Evolutionary conservation across 2,888 invertebrate genomes (phyloP), one percentile per base, ranked within the genome.

Genomic region (Herminia tarsipennalis): DNA sequence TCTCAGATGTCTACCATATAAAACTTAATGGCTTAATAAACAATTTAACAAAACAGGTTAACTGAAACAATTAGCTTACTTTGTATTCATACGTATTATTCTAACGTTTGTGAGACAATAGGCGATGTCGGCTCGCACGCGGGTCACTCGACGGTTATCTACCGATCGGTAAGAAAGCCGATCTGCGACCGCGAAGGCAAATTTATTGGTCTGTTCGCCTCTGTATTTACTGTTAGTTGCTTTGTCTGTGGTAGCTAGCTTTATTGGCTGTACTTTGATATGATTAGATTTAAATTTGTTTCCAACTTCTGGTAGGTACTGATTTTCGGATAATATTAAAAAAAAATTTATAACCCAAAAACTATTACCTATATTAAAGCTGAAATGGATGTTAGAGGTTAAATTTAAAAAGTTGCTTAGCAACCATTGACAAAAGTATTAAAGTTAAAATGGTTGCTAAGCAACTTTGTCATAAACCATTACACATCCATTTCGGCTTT

Each of bases 131-230:
- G 70, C 81, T 84, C 84, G 78, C 82, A 78, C 83, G 79, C 81
- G 73, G 88, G 88, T 88, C 87, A 84, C 66, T 80, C 73, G 66
- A 70, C 81, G 84, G 86, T 86, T 87, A 88, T 88, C 88, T 83
- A 62, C 45, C 57, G 79, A 88, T 89, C 87, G 81, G 75, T 46
- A 80, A 78, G 83, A 83, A 81, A 83, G 82, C 72, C 75, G 79
- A 87, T 83, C 77, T 76, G 80, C 73, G 80, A 82, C 79, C 77
- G 69, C 76, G 69, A 70, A 70, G 62, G 79, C 78, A 79, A 81
- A 88, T 87, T 88, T 88, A 88, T 86, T 73, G 77, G 67, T 59
- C 67, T 66, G 70, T 76, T 76, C 78, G 74, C 77, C 70, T 85
- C 81, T 82, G 62, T 72, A 54, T 73, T 67, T 76, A 79, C 82